Evolutionary conservation across 2,113 vertebrate species (phyloP).

Genomic region (Pseudorhombus dupliciocellatus): DNA sequence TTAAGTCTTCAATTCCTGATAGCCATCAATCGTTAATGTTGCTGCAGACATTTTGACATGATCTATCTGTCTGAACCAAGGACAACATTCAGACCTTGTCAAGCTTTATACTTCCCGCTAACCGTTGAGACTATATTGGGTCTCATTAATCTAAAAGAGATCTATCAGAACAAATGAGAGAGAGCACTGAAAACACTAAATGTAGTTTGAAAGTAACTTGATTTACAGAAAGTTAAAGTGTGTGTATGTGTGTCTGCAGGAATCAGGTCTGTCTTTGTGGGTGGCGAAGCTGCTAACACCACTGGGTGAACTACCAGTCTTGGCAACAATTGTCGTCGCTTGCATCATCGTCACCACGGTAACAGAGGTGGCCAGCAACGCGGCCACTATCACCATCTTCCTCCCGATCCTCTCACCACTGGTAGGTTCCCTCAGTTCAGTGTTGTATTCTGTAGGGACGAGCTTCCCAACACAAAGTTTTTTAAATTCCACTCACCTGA

Average conservation of each 20-base stretch:
- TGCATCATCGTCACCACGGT: slow-evolving; percentile 90
- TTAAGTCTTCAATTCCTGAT: too few species aligned
- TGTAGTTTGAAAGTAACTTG: too few species aligned
- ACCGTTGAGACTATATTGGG: too few species aligned
- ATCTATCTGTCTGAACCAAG: too few species aligned
- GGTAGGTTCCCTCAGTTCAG: slow-evolving; percentile 78
- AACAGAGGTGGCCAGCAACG: slow-evolving; percentile 93
- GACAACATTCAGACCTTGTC: too few species aligned
- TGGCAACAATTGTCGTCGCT: slow-evolving; percentile 84
- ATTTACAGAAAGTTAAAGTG: neutral
- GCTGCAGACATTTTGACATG: too few species aligned
- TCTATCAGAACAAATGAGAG: too few species aligned
- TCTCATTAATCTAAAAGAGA: too few species aligned
- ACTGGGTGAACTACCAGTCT: slow-evolving; percentile 85
- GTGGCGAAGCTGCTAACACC: slow-evolving; percentile 88
- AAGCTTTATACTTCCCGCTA: too few species aligned
- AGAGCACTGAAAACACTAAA: too few species aligned
- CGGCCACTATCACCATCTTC: slow-evolving; percentile 92
- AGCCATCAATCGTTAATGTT: too few species aligned
- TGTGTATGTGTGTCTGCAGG: slow-evolving; percentile 70
- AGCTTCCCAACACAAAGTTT: too few species aligned
- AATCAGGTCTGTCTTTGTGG: slow-evolving; percentile 88
- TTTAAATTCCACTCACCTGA: neutral
- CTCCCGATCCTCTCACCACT: slow-evolving; percentile 90
- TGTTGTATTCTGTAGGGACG: neutral